Evolutionary conservation across 2,113 vertebrate species (phyloP), one percentile per base, ranked within the genome.

Genomic region (Barnardius zonarius): DNA sequence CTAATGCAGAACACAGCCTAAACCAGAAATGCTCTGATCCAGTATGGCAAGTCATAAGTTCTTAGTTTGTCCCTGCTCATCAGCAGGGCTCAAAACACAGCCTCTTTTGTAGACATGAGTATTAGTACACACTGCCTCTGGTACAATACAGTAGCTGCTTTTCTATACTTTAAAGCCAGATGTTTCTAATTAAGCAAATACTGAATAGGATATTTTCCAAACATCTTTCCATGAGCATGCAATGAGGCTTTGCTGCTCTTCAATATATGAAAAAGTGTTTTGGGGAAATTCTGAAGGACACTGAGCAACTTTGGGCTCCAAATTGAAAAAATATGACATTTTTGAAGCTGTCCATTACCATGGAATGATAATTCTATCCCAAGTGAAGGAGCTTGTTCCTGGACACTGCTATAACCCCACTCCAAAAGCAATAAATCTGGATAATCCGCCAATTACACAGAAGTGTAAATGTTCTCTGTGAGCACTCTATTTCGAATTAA

Each of bases 81-180:
- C 91, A 93, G 19, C 0, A 0, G 19, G 46, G 48, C 59, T 95
- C 46, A 81, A 35, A 93, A 88, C 28, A 54, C 33, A 88, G 75
- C 24, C 23, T 19, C 66, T 25, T 90, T n/a, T 72, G 31, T n/a
- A 86, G 73, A 90, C 63, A 62, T 10, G 8, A 79, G 11, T 55
- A 66, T 86, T 66, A 85, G 39, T 28, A 81, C 55, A 87, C 14
- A 14, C 18, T 77, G 88, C 77, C 80, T 87, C 75, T 89, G 54
- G 74, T 87, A 95, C 54, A 93, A 92, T 77, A 95, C 93, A 95
- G 93, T 94, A 96, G 96, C 91, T 92, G 74, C 81, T 83, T 74
- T 73, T 66, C 63, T 83, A 17, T 51, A 88, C 57, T 76, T 92
- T 92, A 93, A 82, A 91, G n/a, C 23, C 81, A 95, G 44, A 39